Percentiles rank a stretch among this genome's conserved stretches.
These are phyloP conservation scores for Chelonoidis abingdonii DNA, from an alignment of 2,113 vertebrate species.

Conservation along the genomic window DNA sequence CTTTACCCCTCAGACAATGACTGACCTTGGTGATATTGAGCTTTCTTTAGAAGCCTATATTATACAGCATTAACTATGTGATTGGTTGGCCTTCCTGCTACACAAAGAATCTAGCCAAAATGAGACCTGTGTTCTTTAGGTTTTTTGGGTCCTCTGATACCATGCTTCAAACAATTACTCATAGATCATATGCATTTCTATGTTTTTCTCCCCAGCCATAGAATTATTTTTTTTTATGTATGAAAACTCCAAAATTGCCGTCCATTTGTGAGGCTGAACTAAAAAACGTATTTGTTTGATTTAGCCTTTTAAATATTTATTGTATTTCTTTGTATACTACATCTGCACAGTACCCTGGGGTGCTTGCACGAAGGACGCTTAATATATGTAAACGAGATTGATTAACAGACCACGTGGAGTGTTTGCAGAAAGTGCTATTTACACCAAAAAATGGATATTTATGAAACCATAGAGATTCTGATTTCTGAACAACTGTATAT, in stretches of 20 bases:
- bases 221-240: conserved; percentile 44
- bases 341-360: not conserved
- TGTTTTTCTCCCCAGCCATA: not conserved
- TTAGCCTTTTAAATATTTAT: conserved; percentile 64
- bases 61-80: not conserved
- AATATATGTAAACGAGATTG: conserved; percentile 44
- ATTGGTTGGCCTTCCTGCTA: not conserved
- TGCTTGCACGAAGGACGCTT: conserved; percentile 40
- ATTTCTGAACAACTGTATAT: conserved; percentile 38
- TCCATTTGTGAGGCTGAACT: conserved; percentile 27
- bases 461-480: conserved; percentile 22
- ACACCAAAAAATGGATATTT: conserved; percentile 15
- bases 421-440: conserved; percentile 43
- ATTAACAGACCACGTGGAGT: conserved; percentile 34
- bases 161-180: not conserved
- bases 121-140: not conserved
- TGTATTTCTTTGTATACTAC: conserved; percentile 38
- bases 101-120: not conserved
- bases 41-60: conserved; percentile 16
- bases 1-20: conserved; percentile 32
- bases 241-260: conserved; percentile 34
- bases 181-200: conserved; percentile 6
- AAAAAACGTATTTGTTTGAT: conserved; percentile 34
- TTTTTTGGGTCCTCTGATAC: not conserved
- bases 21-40: conserved; percentile 47